These are phyloP conservation scores for Parnassius smintheus DNA, from an alignment of 2,888 invertebrate species.

Conservation along the genomic window DNA sequence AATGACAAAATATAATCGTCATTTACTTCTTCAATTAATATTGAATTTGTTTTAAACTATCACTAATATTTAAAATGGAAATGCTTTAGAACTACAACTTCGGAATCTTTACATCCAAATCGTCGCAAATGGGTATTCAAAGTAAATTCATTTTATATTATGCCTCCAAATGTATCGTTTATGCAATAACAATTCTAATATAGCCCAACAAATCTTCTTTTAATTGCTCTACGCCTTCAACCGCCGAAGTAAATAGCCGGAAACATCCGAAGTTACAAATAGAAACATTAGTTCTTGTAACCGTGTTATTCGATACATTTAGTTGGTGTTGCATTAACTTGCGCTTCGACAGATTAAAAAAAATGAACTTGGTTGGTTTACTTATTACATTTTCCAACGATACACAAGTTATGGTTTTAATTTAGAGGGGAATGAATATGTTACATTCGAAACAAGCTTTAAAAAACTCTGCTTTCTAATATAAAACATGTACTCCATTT, in stretches of 20 bases:
- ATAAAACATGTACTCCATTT: too few relatives aligned
- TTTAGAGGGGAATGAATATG: not conserved
- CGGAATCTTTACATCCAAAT: too few relatives aligned
- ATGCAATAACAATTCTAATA: slow-evolving; percentile 19
- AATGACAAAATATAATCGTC: too few relatives aligned
- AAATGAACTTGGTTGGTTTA: slow-evolving; percentile 17
- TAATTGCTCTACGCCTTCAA: slow-evolving; percentile 36
- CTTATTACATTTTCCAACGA: slow-evolving; percentile 26
- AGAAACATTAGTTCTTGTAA: slow-evolving; percentile 71
- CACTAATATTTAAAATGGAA: too few relatives aligned
- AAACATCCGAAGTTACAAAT: slow-evolving; percentile 63
- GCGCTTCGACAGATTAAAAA: slow-evolving; percentile 27
- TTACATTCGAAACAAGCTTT: too few relatives aligned
- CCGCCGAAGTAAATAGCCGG: slow-evolving; percentile 59
- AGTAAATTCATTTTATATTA: slow-evolving; percentile 14
- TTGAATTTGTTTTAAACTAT: too few relatives aligned
- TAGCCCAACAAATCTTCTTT: slow-evolving; percentile 38
- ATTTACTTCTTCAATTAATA: too few relatives aligned
- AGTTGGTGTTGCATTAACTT: slow-evolving; percentile 37
- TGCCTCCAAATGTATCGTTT: slow-evolving; percentile 1
- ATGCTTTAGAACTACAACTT: too few relatives aligned
- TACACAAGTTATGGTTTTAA: slow-evolving; percentile 24
- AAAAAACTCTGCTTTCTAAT: too few relatives aligned
- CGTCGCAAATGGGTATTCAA: slow-evolving; percentile 1
- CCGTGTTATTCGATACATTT: slow-evolving; percentile 63